Conservation (phyloP, 2,888 invertebrate species). For the Parnassius apollo region DNA sequence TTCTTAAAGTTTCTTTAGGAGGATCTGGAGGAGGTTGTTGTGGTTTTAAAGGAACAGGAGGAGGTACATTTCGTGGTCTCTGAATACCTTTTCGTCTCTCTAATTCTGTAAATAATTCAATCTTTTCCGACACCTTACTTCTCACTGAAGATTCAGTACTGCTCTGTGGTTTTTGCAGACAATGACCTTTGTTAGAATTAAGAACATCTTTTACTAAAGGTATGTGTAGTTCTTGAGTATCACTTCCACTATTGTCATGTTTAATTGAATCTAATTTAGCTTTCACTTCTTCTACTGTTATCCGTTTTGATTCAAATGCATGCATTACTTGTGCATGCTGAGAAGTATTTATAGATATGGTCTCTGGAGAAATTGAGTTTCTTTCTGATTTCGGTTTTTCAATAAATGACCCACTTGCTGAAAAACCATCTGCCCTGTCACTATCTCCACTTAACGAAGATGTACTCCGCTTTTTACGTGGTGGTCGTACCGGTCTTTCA, state of each 20-base stretch:
- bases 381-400: constrained; percentile 77
- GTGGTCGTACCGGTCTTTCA: constrained; percentile 85
- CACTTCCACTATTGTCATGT: constrained; percentile 69
- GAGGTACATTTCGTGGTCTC: constrained; percentile 73
- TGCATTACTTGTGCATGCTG: constrained; percentile 39
- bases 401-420: constrained; percentile 69
- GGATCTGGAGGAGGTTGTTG: constrained; percentile 49
- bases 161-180: constrained; percentile 46
- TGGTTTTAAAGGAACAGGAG: constrained; percentile 71
- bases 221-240: constrained; percentile 78
- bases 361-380: constrained; percentile 79
- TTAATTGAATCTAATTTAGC: constrained; percentile 78
- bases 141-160: constrained; percentile 70
- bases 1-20: constrained; percentile 63
- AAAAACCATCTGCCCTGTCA: constrained; percentile 79
- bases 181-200: constrained; percentile 29
- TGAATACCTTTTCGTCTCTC: constrained; percentile 72
- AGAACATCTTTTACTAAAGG: constrained; percentile 49
- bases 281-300: constrained; percentile 80
- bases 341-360: constrained; percentile 76
- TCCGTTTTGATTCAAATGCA: constrained; percentile 65
- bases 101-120: constrained; percentile 72
- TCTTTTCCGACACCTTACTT: constrained; percentile 78
- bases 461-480: constrained; percentile 87
- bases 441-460: constrained; percentile 83